A percentile compares a stretch with the other conserved stretches of the same genome.
Evolutionary conservation across 2,888 invertebrate species (phyloP).

Genomic region (Leucozona laternaria): DNA sequence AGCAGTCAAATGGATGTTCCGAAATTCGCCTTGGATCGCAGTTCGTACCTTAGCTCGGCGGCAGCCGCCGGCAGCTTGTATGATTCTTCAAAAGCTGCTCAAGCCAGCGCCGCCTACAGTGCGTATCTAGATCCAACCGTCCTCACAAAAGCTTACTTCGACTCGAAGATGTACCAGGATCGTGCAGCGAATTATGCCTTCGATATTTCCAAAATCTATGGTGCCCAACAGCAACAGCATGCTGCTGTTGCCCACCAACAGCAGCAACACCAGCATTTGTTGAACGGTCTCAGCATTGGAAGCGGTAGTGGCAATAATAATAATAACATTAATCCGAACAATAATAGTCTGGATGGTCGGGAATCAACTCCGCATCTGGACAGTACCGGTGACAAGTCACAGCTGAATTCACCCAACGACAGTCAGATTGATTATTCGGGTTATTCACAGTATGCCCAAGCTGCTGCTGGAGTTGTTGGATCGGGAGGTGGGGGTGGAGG

Average conservation of each 20-base stretch:
- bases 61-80: conserved; percentile 82
- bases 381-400: conserved; percentile 80
- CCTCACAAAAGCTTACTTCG: conserved; percentile 84
- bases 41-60: conserved; percentile 82
- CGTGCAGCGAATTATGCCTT: conserved; percentile 84
- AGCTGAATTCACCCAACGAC: conserved; percentile 82
- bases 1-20: conserved; percentile 83
- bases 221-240: conserved; percentile 82
- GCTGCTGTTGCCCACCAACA: conserved; percentile 79
- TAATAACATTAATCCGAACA: conserved; percentile 77
- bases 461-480: conserved; percentile 66
- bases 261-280: conserved; percentile 82
- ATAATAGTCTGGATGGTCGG: conserved; percentile 81
- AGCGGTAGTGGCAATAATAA: conserved; percentile 78
- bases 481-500: conserved; percentile 53
- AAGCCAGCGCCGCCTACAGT: conserved; percentile 83
- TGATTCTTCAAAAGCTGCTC: conserved; percentile 80
- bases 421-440: conserved; percentile 82
- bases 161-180: conserved; percentile 84
- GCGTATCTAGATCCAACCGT: conserved; percentile 84
- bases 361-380: conserved; percentile 83
- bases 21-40: conserved; percentile 83
- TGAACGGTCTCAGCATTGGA: conserved; percentile 78
- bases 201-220: conserved; percentile 84
- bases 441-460: conserved; percentile 79